Evolutionary conservation across 1,140 invertebrate genomes (phyloP).

Genomic region (Mya arenaria): DNA sequence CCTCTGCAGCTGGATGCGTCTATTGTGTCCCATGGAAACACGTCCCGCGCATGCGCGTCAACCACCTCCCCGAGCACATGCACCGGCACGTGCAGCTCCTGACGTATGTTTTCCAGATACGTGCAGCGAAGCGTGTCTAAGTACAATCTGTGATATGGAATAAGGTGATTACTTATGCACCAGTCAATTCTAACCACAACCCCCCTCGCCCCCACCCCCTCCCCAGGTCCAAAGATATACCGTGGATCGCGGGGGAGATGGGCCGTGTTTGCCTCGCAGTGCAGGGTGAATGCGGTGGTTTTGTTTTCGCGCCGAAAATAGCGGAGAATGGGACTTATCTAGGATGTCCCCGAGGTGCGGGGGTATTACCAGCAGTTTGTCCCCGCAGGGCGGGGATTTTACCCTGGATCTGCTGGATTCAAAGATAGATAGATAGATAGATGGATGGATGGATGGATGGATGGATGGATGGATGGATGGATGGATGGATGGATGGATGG

Average conservation of each 20-base stretch:
- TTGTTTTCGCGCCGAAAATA: neutral
- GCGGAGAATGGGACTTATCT: neutral
- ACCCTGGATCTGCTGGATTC: too few species aligned
- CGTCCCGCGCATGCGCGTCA: neutral
- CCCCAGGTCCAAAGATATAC: neutral
- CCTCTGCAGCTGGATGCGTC: constrained; percentile 11
- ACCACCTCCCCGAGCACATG: neutral
- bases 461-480: too few species aligned
- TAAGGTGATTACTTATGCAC: neutral
- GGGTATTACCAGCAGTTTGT: too few species aligned
- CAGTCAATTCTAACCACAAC: too few species aligned
- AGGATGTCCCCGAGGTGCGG: too few species aligned
- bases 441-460: too few species aligned
- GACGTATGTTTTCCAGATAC: neutral
- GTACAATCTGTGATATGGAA: constrained; percentile 4
- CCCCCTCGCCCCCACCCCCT: too few species aligned
- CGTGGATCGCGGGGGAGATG: neutral
- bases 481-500: too few species aligned
- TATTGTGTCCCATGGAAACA: constrained; percentile 14
- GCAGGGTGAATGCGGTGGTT: neutral
- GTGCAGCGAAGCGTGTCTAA: constrained; percentile 27
- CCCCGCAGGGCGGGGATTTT: too few species aligned
- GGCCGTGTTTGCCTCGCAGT: neutral
- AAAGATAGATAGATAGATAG: too few species aligned
- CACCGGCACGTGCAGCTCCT: constrained; percentile 18